Conservation (phyloP, 2,888 invertebrate genomes). For the Nymphalis urticae region DNA sequence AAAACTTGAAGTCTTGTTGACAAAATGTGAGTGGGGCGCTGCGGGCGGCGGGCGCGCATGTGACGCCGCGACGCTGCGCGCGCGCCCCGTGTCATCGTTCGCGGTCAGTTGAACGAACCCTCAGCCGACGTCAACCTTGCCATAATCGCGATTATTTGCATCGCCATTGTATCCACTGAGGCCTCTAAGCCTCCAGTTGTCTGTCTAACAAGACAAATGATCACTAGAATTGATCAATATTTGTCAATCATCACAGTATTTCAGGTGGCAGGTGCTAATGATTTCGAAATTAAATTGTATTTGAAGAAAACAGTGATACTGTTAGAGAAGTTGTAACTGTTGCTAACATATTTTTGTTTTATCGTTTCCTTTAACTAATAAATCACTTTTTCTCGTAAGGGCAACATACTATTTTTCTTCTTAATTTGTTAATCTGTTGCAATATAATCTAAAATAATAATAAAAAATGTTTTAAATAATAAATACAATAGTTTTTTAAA, state of each 20-base stretch:
- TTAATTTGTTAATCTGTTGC: too few relatives aligned
- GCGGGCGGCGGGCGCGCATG: constrained; percentile 48
- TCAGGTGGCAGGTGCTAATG: neutral
- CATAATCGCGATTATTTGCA: constrained; percentile 81
- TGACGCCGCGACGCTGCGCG: constrained; percentile 69
- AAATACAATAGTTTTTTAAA: too few relatives aligned
- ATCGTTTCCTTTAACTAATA: too few relatives aligned
- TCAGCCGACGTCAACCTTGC: constrained; percentile 78
- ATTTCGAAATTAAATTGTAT: neutral
- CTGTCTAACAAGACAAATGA: constrained; percentile 45
- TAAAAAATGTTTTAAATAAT: too few relatives aligned
- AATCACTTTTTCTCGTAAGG: too few relatives aligned
- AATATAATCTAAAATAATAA: too few relatives aligned
- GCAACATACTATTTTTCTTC: too few relatives aligned
- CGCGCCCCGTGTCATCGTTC: constrained; percentile 78
- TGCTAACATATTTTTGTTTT: too few relatives aligned
- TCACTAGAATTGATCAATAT: constrained; percentile 18
- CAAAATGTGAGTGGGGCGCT: constrained; percentile 40
- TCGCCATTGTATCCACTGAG: constrained; percentile 71
- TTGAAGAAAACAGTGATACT: neutral
- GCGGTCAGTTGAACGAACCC: constrained; percentile 82
- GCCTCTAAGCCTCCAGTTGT: constrained; percentile 66
- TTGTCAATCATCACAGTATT: neutral
- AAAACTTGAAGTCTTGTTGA: constrained; percentile 13
- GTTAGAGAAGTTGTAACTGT: neutral